These are phyloP conservation scores for Crotophaga sulcirostris DNA, from an alignment of 2,113 vertebrate species.

Conservation along the genomic window DNA sequence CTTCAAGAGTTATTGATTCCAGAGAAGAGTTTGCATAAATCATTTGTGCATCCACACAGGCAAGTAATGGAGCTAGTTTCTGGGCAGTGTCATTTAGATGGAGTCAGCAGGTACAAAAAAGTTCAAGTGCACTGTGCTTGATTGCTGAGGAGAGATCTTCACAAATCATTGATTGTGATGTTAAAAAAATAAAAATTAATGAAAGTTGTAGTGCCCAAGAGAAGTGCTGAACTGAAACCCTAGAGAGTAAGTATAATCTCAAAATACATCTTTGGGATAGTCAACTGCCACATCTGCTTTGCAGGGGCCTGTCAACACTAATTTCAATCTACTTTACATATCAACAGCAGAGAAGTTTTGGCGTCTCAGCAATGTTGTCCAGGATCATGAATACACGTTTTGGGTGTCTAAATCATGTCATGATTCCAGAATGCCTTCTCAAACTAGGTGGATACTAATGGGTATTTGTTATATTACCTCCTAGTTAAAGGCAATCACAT, in stretches of 20 bases:
- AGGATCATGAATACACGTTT: not conserved
- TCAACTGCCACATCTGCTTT: not conserved
- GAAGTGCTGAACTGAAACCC: not conserved
- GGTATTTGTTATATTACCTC: not conserved
- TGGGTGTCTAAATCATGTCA: not conserved
- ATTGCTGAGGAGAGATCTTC: not conserved
- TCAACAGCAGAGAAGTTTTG: not conserved
- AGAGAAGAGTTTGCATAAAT: not conserved
- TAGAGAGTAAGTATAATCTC: not conserved
- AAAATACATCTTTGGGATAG: not conserved
- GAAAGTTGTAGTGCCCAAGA: not conserved
- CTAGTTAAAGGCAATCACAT: not conserved
- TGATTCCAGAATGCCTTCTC: not conserved
- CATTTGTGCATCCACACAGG: not conserved
- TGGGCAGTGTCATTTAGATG: not conserved
- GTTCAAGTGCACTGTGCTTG: not conserved
- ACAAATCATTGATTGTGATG: accelerated
- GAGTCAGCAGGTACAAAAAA: not conserved
- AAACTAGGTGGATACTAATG: not conserved
- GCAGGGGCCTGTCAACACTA: not conserved
- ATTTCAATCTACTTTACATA: not conserved
- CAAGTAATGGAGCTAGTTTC: not conserved
- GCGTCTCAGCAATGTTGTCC: not conserved
- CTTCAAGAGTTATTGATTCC: not conserved
- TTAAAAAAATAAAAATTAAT: not conserved